Base-by-base conservation (phyloP, 1,140 invertebrate genomes). In the Drosophila micromelanica region DNA sequence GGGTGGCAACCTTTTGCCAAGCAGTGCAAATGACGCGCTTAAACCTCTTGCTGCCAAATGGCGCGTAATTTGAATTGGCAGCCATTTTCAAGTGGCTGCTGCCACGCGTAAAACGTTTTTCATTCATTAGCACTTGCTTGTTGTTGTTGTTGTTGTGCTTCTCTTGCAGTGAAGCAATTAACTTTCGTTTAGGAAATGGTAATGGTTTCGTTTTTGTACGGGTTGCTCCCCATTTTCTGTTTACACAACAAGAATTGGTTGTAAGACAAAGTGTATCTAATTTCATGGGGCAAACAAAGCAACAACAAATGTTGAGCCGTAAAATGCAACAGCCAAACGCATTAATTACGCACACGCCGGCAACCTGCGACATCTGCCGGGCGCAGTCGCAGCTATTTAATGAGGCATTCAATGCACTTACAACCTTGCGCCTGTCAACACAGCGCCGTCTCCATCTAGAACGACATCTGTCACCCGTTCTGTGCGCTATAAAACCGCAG, bases 391-490 rank as follows among this genome's bases (percentile, higher is more conserved):
- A 52, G 64, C 64, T 68, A 69, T 80, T 90, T 87, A 90, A 87
- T 90, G 84, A 89, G 85, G 80, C 85, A 89, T 89, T 84, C 85
- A 90, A 80, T 84, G 76, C 85, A 89, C 79, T 87, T 72, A 65
- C 84, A 89, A 89, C 84, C 78, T 87, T 89, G 82, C 76, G 76
- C 64, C 68, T 89, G 84, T 87, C 84, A 87, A 87, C 84, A 78
- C 45, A 76, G 61, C 38, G 9, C 30, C 56, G 49, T 43, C 57
- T 15, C 43, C 57, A 70, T 23, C 42, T 54, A 74, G 75, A 76
- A 52, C 84, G 79, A 90, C 84, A 89, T 84, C 84, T 89, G 84
- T 89, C 84, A 89, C 84, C 82, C 82, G 76, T 89, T 79, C 59
- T 43, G 40, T 45, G 68, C 32, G 68, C 61, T 73, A 76, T 72